These are phyloP conservation scores for Protodeltote pygarga DNA, from an alignment of 2,888 invertebrate genomes.

Conservation along the genomic window DNA sequence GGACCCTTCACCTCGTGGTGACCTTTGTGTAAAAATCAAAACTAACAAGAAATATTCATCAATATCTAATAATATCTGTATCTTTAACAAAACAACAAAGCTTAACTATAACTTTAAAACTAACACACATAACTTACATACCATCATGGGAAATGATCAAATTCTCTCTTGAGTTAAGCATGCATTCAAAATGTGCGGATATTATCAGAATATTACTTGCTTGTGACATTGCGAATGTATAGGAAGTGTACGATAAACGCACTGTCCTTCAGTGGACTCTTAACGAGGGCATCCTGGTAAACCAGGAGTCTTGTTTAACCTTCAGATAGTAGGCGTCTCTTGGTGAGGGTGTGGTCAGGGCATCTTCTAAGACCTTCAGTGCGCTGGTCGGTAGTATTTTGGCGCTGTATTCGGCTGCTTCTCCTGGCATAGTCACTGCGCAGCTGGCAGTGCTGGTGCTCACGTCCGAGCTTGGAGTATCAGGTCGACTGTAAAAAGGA, in stretches of 20 bases:
- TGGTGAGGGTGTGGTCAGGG: conserved; percentile 86
- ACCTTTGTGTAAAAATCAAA: conserved; percentile 24
- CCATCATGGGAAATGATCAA: conserved; percentile 10
- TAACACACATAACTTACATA: conserved; percentile 1
- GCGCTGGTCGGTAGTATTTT: conserved; percentile 88
- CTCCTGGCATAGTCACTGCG: conserved; percentile 84
- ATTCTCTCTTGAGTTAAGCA: conserved; percentile 34
- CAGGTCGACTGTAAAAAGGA: conserved; percentile 74
- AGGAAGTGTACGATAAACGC: conserved; percentile 26
- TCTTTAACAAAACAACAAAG: conserved; percentile 20
- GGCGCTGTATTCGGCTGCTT: conserved; percentile 89
- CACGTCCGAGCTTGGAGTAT: conserved; percentile 80
- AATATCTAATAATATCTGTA: conserved; percentile 29
- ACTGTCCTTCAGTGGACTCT: conserved; percentile 66
- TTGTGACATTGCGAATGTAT: conserved; percentile 40
- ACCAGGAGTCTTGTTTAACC: conserved; percentile 84
- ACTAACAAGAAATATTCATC: conserved; percentile 30
- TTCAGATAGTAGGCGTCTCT: conserved; percentile 84
- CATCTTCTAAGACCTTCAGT: conserved; percentile 88
- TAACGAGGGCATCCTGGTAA: conserved; percentile 83
- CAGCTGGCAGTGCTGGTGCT: conserved; percentile 76
- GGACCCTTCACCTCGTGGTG: conserved; percentile 45
- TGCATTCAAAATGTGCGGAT: conserved; percentile 33
- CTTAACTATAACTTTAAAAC: conserved; percentile 29
- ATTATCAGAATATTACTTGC: conserved; percentile 39